These are phyloP conservation scores for Cariama cristata DNA, from an alignment of 2,113 vertebrate genomes.

Conservation along the genomic window DNA sequence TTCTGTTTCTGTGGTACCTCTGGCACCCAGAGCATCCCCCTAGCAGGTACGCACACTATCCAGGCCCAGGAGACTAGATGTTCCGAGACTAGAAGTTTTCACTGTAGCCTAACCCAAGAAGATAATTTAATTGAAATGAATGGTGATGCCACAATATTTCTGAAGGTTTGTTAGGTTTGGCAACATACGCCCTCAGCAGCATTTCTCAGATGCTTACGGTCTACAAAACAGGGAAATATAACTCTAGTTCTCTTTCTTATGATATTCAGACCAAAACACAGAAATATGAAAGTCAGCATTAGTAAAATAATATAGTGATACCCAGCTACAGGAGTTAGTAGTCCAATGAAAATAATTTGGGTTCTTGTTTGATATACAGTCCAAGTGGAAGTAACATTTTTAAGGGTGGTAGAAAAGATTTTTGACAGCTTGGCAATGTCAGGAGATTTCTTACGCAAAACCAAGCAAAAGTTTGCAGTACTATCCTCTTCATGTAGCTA, in stretches of 20 bases:
- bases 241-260: background rate
- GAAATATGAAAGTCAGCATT: background rate
- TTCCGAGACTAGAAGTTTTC: background rate
- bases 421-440: background rate
- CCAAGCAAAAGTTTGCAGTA: background rate
- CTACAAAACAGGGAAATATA: background rate
- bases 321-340: background rate
- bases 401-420: background rate
- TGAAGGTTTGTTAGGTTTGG: background rate
- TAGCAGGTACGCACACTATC: too few species aligned
- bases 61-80: background rate
- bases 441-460: background rate
- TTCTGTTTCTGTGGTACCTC: background rate
- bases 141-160: background rate
- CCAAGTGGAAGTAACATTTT: background rate
- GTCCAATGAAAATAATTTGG: background rate
- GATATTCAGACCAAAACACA: background rate
- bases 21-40: background rate
- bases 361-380: background rate
- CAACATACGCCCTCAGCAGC: background rate
- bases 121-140: background rate
- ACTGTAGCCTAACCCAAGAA: background rate
- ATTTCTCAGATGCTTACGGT: background rate
- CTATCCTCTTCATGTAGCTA: background rate
- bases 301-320: background rate